A percentile compares a stretch with the other conserved stretches of the same genome.
Evolutionary conservation across 2,888 invertebrate species (phyloP).

Genomic region (Glyphotaelius pellucidus): DNA sequence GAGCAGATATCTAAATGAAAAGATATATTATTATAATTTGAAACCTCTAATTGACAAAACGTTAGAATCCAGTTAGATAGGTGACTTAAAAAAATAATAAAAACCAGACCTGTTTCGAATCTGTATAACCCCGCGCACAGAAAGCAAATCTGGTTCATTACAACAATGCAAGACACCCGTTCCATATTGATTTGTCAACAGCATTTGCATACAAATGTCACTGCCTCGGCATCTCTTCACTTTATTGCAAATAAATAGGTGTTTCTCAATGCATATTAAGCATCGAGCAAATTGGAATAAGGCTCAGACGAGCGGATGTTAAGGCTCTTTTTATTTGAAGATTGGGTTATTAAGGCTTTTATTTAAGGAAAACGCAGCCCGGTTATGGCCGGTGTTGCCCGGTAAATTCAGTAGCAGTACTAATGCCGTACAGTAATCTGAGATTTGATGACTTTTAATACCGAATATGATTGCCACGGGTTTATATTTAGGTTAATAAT

Average conservation of each 20-base stretch:
- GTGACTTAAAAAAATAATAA: not conserved
- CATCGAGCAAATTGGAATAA: constrained; percentile 35
- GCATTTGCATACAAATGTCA: constrained; percentile 65
- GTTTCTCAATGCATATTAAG: constrained; percentile 57
- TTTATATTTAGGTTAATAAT: constrained; percentile 2
- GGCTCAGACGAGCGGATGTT: not conserved
- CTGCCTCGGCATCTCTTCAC: constrained; percentile 62
- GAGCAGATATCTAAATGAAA: no score
- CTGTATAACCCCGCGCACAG: not conserved
- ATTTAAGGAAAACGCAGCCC: not conserved
- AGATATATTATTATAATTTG: no score
- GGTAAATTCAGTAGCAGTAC: not conserved
- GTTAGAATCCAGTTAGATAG: not conserved
- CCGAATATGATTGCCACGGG: not conserved
- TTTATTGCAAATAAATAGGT: constrained; percentile 65
- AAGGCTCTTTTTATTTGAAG: not conserved
- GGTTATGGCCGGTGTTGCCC: not conserved
- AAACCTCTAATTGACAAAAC: no score
- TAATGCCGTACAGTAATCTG: not conserved
- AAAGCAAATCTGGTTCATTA: constrained; percentile 63
- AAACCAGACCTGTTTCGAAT: not conserved
- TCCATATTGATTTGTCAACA: constrained; percentile 64
- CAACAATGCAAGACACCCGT: constrained; percentile 62
- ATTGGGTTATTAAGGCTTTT: not conserved
- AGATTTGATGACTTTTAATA: not conserved